Conservation (phyloP, 1,140 invertebrate species). For the Hirudo medicinalis region DNA sequence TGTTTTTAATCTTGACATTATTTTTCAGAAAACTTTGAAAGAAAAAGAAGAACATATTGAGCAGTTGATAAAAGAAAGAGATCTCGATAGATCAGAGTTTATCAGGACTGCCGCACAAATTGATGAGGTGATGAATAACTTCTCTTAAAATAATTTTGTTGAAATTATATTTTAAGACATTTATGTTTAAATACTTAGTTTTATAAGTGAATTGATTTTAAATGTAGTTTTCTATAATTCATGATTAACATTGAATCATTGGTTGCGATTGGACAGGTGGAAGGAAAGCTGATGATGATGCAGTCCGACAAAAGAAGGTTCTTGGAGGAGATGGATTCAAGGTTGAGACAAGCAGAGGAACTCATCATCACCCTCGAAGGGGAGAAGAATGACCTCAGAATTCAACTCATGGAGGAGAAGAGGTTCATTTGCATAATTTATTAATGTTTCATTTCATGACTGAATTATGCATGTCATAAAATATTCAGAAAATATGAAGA, state of each 20-base stretch:
- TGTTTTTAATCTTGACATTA: too few species aligned
- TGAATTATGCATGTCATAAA: conserved; percentile 18
- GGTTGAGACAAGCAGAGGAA: conserved; percentile 31
- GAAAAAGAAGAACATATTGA: conserved; percentile 87
- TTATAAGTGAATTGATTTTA: not conserved
- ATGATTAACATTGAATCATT: not conserved
- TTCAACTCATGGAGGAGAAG: conserved; percentile 66
- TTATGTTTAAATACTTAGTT: not conserved
- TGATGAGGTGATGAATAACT: conserved; percentile 36
- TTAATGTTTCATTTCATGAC: too few species aligned
- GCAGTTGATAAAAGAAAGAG: conserved; percentile 70
- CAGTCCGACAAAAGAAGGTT: conserved; percentile 46
- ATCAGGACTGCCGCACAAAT: conserved; percentile 56
- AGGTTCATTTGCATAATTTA: conserved; percentile 31
- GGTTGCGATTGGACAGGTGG: conserved; percentile 26
- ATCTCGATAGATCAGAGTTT: conserved; percentile 71
- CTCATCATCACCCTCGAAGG: conserved; percentile 45
- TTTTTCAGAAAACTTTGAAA: conserved; percentile 63
- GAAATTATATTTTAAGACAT: too few species aligned
- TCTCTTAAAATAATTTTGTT: too few species aligned
- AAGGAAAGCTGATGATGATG: conserved; percentile 31
- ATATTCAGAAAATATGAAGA: conserved; percentile 67
- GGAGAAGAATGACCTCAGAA: conserved; percentile 52
- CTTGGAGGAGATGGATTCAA: conserved; percentile 34
- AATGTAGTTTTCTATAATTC: too few species aligned